These are phyloP conservation scores for Mythimna pallens DNA, from an alignment of 2,888 invertebrate species.

Conservation along the genomic window DNA sequence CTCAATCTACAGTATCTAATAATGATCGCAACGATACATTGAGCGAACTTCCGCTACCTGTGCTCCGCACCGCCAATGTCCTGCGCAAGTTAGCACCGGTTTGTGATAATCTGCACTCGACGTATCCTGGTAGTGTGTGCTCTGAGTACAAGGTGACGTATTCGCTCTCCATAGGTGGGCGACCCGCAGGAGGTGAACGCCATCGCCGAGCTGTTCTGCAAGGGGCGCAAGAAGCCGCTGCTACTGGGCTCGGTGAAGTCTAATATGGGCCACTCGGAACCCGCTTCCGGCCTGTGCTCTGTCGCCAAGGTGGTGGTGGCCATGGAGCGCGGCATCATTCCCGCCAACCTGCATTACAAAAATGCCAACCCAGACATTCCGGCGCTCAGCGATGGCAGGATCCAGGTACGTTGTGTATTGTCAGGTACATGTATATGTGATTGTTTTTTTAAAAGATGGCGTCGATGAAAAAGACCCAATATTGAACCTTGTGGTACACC, in stretches of 20 bases:
- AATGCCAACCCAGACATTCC: constrained; percentile 97
- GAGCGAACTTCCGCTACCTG: no score
- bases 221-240: constrained; percentile 94
- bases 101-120: not conserved
- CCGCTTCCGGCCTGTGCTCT: constrained; percentile 97
- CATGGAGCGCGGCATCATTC: constrained; percentile 97
- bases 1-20: no score
- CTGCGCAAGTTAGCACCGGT: not conserved
- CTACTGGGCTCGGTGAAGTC: constrained; percentile 99
- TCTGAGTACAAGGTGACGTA: not conserved
- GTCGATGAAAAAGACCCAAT: no score
- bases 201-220: constrained; percentile 97
- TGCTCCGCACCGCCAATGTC: not conserved
- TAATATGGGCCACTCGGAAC: constrained; percentile 99
- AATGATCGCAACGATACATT: no score
- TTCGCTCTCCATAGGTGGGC: constrained; percentile 91
- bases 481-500: no score
- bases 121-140: not conserved
- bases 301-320: constrained; percentile 97
- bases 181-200: constrained; percentile 99
- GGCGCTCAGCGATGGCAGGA: constrained; percentile 96
- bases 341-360: constrained; percentile 97
- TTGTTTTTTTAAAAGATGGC: no score
- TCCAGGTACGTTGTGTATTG: constrained; percentile 89
- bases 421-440: no score